Evolutionary conservation across 2,113 vertebrate genomes (phyloP), one percentile per base, ranked within the genome.

Genomic region (Puntigrus tetrazona): DNA sequence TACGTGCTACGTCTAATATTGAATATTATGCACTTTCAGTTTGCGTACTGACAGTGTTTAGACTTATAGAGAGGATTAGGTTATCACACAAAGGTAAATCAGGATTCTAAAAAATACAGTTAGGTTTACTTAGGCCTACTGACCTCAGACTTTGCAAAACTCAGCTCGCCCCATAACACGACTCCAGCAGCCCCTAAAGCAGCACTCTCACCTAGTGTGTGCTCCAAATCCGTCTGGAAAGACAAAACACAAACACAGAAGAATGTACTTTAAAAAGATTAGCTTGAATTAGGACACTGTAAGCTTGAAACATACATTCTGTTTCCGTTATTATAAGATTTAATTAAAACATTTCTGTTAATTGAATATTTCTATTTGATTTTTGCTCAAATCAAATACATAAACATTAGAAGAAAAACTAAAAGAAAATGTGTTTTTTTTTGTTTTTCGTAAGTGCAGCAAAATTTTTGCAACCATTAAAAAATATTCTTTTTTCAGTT

Each of bases 111-210:
- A 7, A 50, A 50, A 77, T 18, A 75, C 57, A 75, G 22, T 20
- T 36, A 22, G 20, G 75, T n/a, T n/a, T n/a, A n/a, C n/a, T n/a
- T n/a, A n/a, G n/a, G n/a, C 3, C 11, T 22, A 16, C 89, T 88
- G 36, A 92, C 94, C 92, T 91, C 88, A 4, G 93, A 94, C 83
- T 90, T 91, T 52, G 92, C 87, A 22, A 94, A 95, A 55, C 77
- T 86, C 50, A 89, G 7, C 55, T 93, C 91, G 22, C 94, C 94
- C 94, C 94, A 95, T 82, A 95, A 84, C 27, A 95, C 93, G 13
- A 93, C 88, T 73, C 94, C 94, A 41, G 93, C 90, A n/a, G 93
- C 90, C 45, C 94, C 94, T 75, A 94, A 86, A 1, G 93, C 91
- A 2, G 91, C 93, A 59, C 91, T 92, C 86, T 94, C 94, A 45